phyloP scores from a whole-genome alignment of 2,797 vertebrate genomes.

The Gymnothorax javanicus region DNA sequence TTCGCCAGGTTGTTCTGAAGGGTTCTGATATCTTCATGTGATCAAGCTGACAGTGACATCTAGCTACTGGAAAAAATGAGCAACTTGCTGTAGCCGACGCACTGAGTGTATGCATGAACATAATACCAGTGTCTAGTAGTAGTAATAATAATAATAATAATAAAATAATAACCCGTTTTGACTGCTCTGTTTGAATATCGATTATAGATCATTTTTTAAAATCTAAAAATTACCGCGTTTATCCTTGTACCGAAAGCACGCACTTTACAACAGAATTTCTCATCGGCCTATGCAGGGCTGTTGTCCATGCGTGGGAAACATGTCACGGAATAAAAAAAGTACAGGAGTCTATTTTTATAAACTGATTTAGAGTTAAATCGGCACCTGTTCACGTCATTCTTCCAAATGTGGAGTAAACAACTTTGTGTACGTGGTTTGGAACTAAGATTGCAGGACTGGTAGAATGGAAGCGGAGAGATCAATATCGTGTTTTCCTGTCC shows the following conservation, averaged over 20 bases:
- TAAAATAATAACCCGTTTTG: background rate
- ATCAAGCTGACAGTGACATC: background rate
- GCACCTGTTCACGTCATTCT: constrained; percentile 16
- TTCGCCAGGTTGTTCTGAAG: background rate
- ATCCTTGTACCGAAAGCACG: background rate
- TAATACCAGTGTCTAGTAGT: too few relatives aligned
- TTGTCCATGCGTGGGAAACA: background rate
- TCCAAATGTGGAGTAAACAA: background rate
- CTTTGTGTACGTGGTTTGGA: background rate
- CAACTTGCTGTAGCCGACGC: background rate
- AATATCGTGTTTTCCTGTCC: background rate
- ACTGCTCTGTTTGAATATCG: background rate
- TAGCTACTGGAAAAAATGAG: constrained; percentile 5
- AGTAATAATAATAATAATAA: too few relatives aligned
- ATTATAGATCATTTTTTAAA: background rate
- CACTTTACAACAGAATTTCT: background rate
- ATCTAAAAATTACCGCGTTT: background rate
- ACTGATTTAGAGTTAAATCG: background rate
- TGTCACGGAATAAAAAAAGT: background rate
- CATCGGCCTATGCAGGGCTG: background rate
- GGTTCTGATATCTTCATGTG: too few relatives aligned
- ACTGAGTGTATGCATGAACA: background rate
- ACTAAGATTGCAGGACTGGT: background rate
- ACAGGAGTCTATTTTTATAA: background rate
- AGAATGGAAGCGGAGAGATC: background rate